Evolutionary conservation across 2,888 invertebrate species (phyloP).

Genomic region (Lydus trimaculatus): DNA sequence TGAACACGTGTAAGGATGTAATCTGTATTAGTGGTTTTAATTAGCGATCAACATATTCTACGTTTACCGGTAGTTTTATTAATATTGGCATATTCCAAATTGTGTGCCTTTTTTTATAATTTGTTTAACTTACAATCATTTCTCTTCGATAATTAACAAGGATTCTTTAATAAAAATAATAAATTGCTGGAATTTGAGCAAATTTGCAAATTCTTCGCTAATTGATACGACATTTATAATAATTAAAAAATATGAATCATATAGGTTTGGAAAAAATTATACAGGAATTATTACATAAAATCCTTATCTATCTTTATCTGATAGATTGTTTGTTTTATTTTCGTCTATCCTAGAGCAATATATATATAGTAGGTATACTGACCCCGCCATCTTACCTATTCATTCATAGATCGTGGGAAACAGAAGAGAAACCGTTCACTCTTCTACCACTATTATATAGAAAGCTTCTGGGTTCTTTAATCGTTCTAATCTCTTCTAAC

Average conservation of each 20-base stretch:
- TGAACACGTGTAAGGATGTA: slow-evolving; percentile 4
- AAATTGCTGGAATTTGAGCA: neutral
- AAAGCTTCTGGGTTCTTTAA: slow-evolving; percentile 3
- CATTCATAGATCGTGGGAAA: slow-evolving; percentile 59
- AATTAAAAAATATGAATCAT: neutral
- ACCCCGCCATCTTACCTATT: slow-evolving; percentile 57
- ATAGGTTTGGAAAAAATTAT: neutral
- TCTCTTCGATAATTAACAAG: neutral
- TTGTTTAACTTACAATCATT: neutral
- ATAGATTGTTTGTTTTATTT: slow-evolving; percentile 36
- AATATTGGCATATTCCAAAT: too few relatives aligned
- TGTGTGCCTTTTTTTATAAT: neutral
- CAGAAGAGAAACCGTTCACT: slow-evolving; percentile 36
- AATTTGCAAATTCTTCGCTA: neutral
- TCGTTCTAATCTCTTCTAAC: slow-evolving; percentile 10
- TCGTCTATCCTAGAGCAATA: slow-evolving; percentile 46
- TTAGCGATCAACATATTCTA: too few relatives aligned
- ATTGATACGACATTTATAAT: neutral
- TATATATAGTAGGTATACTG: slow-evolving; percentile 58
- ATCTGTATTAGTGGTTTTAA: neutral
- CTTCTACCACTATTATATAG: slow-evolving; percentile 19
- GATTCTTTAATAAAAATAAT: neutral
- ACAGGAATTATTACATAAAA: slow-evolving; percentile 37
- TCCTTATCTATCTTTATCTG: slow-evolving; percentile 39
- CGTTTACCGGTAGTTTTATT: too few relatives aligned